Evolutionary conservation across 2,113 vertebrate genomes (phyloP), one percentile per base, ranked within the genome.

Genomic region (Coptodon bakossiorum): DNA sequence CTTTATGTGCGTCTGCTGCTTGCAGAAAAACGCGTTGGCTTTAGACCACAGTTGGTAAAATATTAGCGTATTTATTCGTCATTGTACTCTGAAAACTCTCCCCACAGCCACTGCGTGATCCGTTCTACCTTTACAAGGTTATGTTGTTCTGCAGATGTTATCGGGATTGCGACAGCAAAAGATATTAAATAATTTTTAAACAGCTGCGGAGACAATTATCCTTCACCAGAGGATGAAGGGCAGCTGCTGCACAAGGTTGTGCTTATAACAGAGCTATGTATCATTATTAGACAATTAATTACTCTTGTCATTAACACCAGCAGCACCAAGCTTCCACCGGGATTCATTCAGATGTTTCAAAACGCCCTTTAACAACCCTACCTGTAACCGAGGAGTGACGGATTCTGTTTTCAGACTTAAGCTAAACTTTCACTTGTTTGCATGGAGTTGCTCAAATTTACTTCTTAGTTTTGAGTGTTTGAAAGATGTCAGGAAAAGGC

Each of bases 251-350:
- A 83, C 89, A 94, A 93, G 92, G 92, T 91, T 90, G 90, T 50
- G 80, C 84, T 90, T 88, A 86, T 80, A 89, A 89, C 90, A 88
- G 34, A 92, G 90, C 91, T 86, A 93, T 94, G 91, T 91, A 93
- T 96, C 95, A 95, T 93, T 95, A 95, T 96, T 94, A 94, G 91
- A 92, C 81, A 88, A 93, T 95, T 95, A 95, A 95, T 95, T 94
- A 94, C 86, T 80, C 85, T 92, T 88, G 91, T 93, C 91, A 92
- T 94, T 94, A 94, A 91, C 93, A 71, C 40, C 87, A 56, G 29
- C 88, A 83, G 85, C 91, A 90, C 40, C 81, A 50, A 53, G 61
- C 56, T 78, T 93, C 91, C 90, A 53, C 85, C 73, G 82, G 88
- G 92, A 94, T 68, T 81, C 91, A 81, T 50, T 81, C 86, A 92